These are phyloP conservation scores for Isichthys henryi DNA, from an alignment of 2,113 vertebrate genomes.

Conservation along the genomic window DNA sequence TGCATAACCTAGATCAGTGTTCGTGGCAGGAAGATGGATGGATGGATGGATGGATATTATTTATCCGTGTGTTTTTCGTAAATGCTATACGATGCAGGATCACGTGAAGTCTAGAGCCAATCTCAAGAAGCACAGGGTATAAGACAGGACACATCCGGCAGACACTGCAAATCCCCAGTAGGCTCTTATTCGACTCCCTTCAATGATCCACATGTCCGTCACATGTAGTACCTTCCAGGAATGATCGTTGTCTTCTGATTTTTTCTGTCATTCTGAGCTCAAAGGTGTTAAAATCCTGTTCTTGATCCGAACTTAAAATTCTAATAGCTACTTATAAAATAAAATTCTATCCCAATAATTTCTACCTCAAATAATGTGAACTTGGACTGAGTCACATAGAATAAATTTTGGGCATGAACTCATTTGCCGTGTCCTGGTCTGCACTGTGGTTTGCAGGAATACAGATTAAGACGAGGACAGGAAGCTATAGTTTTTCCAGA, in stretches of 20 bases:
- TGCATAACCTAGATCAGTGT: neutral
- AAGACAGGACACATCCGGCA: neutral
- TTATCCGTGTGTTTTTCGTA: neutral
- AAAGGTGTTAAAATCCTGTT: neutral
- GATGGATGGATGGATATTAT: neutral
- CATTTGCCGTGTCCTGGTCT: constrained; percentile 5
- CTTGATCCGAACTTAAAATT: neutral
- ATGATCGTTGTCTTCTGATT: neutral
- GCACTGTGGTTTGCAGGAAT: constrained; percentile 2
- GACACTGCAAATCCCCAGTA: neutral
- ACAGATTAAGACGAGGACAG: neutral
- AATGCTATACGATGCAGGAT: neutral
- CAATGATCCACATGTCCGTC: neutral
- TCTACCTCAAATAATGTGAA: neutral
- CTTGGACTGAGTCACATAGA: neutral
- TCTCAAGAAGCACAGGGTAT: neutral
- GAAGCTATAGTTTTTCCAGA: constrained; percentile 20
- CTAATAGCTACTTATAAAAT: neutral
- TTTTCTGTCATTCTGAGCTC: neutral
- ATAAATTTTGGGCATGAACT: too few relatives aligned
- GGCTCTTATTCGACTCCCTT: neutral
- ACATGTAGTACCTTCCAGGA: neutral
- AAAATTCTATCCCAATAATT: neutral
- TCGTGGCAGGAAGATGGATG: neutral
- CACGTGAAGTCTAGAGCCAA: neutral